A percentile compares a stretch with the other conserved stretches of the same genome.
These are phyloP conservation scores for Okamejei kenojei DNA, from an alignment of 2,797 vertebrate species.

Conservation along the genomic window DNA sequence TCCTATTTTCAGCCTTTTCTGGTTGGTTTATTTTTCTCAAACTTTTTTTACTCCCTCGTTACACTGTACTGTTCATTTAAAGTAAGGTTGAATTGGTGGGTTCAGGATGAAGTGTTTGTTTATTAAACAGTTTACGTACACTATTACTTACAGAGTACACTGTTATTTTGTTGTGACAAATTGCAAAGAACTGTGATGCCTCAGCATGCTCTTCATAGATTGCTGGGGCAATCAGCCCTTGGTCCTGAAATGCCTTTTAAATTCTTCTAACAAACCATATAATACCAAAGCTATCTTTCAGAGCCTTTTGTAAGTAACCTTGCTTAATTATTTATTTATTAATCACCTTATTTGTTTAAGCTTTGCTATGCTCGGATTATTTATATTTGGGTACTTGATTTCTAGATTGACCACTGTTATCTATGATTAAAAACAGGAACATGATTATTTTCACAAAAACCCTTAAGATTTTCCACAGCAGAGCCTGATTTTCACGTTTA, in stretches of 20 bases:
- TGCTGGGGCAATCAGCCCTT: neutral
- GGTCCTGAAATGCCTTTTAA: neutral
- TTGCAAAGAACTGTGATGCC: neutral
- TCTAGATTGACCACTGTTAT: neutral
- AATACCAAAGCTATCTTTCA: neutral
- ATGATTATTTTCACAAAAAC: neutral
- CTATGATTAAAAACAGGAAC: neutral
- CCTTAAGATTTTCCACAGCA: neutral
- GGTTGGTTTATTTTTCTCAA: neutral
- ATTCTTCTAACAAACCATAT: neutral
- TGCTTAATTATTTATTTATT: neutral
- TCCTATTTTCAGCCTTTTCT: neutral
- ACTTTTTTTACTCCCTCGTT: neutral
- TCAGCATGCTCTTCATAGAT: neutral
- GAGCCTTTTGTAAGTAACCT: neutral
- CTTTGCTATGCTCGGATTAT: neutral
- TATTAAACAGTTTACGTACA: neutral
- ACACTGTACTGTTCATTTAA: neutral
- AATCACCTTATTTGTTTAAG: neutral
- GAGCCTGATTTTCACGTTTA: conserved; percentile 30
- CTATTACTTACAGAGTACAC: neutral
- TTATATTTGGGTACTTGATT: neutral
- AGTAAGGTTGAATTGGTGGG: neutral
- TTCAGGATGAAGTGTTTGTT: neutral
- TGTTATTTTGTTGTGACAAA: neutral